phyloP scores from a whole-genome alignment of 2,113 vertebrate genomes.

The Hoplias malabaricus region DNA sequence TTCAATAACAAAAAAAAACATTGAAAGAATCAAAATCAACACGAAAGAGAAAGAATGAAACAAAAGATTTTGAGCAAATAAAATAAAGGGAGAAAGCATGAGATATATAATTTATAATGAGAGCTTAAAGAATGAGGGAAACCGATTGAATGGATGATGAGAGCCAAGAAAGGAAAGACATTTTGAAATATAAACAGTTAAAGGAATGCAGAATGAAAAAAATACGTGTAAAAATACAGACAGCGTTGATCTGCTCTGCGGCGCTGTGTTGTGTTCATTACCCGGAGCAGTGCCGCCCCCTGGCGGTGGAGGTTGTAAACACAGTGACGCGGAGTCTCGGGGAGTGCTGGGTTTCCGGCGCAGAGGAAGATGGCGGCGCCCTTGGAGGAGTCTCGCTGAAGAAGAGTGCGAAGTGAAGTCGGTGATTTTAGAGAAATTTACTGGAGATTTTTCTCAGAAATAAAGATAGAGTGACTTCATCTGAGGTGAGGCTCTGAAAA shows the following conservation, averaged over 20 bases:
- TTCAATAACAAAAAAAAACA: too few relatives aligned
- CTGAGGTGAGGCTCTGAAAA: not conserved
- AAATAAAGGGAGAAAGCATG: too few relatives aligned
- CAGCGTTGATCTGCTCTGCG: not conserved
- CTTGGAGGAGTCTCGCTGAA: constrained; percentile 67
- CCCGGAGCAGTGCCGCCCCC: constrained; percentile 51
- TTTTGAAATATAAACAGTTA: too few relatives aligned
- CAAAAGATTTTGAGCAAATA: too few relatives aligned
- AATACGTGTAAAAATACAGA: not conserved
- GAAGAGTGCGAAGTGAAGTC: not conserved
- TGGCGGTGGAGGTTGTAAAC: not conserved
- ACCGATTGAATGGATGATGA: too few relatives aligned
- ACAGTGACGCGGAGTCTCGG: too few relatives aligned
- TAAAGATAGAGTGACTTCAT: not conserved
- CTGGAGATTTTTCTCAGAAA: not conserved
- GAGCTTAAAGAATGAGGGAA: too few relatives aligned
- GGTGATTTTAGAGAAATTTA: not conserved
- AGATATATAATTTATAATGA: too few relatives aligned
- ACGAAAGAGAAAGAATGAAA: too few relatives aligned
- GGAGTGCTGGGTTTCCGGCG: constrained; percentile 50
- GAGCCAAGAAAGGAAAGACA: too few relatives aligned
- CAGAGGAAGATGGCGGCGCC: constrained; percentile 66
- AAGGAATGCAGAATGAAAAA: not conserved
- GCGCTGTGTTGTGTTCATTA: not conserved
- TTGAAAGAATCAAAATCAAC: too few relatives aligned